Conservation (phyloP, 2,113 vertebrate species). For the Oncorhynchus gorbuscha region DNA sequence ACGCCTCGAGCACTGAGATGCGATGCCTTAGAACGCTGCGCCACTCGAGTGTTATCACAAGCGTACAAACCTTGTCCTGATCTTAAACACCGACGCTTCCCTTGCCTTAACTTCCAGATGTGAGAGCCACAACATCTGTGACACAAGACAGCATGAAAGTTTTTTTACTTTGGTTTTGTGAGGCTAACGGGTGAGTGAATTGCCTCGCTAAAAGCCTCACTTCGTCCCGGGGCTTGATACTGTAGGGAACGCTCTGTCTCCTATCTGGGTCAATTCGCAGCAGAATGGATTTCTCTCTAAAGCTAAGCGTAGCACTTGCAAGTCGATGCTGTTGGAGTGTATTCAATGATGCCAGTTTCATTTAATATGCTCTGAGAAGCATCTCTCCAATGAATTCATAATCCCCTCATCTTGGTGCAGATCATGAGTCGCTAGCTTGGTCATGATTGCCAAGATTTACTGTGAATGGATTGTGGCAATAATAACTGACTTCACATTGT, state of each 20-base stretch:
- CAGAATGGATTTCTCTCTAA: constrained; percentile 55
- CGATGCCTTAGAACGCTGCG: too few relatives aligned
- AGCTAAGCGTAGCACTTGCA: constrained; percentile 50
- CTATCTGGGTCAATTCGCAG: constrained; percentile 72
- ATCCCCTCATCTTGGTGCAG: constrained; percentile 43
- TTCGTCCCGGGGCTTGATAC: constrained; percentile 51
- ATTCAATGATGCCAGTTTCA: constrained; percentile 52
- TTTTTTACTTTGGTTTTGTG: constrained; percentile 49
- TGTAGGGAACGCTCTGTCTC: constrained; percentile 44
- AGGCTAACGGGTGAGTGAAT: constrained; percentile 34
- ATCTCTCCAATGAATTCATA: constrained; percentile 45
- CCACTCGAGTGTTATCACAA: too few relatives aligned
- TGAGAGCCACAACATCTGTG: constrained; percentile 16
- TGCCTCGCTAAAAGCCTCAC: constrained; percentile 49
- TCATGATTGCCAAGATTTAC: constrained; percentile 5
- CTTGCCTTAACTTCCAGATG: neutral
- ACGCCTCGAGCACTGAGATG: too few relatives aligned
- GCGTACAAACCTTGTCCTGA: neutral
- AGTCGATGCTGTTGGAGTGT: constrained; percentile 48
- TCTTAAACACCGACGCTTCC: neutral
- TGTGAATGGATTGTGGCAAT: neutral
- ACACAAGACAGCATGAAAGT: constrained; percentile 45
- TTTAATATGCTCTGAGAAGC: constrained; percentile 58
- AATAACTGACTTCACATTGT: neutral
- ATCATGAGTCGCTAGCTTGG: constrained; percentile 34